Percentiles rank a stretch among this genome's conserved stretches.
Conservation (phyloP, 2,797 vertebrate genomes). For the Anguilla obscura region DNA sequence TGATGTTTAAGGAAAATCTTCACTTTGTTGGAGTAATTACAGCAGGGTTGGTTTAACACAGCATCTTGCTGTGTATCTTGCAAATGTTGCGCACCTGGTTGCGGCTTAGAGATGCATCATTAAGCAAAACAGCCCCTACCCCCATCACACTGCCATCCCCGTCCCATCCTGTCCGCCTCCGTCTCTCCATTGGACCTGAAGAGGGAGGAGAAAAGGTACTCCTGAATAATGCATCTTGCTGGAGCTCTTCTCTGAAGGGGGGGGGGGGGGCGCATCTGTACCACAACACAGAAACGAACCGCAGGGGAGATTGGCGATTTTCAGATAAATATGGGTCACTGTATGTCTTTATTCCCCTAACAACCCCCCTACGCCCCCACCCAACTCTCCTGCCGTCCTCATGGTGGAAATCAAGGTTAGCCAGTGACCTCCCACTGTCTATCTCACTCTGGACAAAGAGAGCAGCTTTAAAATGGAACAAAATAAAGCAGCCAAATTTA, state of each 20-base stretch:
- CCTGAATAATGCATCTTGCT: constrained; percentile 2
- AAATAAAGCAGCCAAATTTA: background rate
- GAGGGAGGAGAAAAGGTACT: background rate
- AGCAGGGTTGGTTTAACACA: background rate
- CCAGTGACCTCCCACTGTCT: background rate
- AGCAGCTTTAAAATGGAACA: background rate
- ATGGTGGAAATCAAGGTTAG: background rate
- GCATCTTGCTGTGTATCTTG: background rate
- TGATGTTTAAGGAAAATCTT: background rate
- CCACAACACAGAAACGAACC: background rate
- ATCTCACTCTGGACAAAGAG: background rate
- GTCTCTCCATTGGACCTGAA: constrained; percentile 11
- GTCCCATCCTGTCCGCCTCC: background rate
- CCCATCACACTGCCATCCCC: background rate
- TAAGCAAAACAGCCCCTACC: background rate
- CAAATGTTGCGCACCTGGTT: background rate
- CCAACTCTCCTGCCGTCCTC: background rate
- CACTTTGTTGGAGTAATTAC: background rate
- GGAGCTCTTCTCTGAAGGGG: background rate
- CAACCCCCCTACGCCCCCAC: background rate
- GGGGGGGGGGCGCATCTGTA: background rate
- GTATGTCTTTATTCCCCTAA: background rate
- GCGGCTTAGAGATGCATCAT: constrained; percentile 1
- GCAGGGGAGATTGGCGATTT: background rate
- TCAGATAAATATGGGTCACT: constrained; percentile 18